Conservation (phyloP, 2,113 vertebrate species). For the Hippocampus comes region DNA sequence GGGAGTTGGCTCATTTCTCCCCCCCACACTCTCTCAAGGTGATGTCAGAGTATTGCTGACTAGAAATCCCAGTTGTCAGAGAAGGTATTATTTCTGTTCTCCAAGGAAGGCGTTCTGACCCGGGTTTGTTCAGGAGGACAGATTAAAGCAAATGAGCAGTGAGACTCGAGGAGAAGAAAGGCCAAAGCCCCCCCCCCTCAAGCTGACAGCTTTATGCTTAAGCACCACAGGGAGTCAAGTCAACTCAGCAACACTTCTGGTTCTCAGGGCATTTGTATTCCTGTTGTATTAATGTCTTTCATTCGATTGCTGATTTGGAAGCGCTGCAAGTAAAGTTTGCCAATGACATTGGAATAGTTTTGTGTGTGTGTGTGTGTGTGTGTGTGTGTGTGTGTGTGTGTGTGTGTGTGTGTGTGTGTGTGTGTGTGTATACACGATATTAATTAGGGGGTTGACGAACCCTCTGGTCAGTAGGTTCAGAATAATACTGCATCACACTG, state of each 20-base stretch:
- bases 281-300: background rate
- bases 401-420: no score
- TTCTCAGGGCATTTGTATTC: background rate
- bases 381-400: no score
- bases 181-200: slow-evolving; percentile 13
- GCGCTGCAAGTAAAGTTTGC: background rate
- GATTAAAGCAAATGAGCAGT: slow-evolving; percentile 54
- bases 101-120: slow-evolving; percentile 50
- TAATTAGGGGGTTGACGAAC: background rate
- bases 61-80: slow-evolving; percentile 59
- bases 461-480: background rate
- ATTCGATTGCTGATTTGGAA: background rate
- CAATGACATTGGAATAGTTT: background rate
- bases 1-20: slow-evolving; percentile 32
- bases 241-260: slow-evolving; percentile 23
- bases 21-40: slow-evolving; percentile 37
- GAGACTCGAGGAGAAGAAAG: slow-evolving; percentile 45
- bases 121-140: slow-evolving; percentile 39
- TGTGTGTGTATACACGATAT: background rate
- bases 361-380: no score
- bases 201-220: slow-evolving; percentile 39
- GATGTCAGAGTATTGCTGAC: slow-evolving; percentile 60
- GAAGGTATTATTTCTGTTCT: slow-evolving; percentile 48
- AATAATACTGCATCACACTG: background rate
- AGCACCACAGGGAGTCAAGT: slow-evolving; percentile 23